Evolutionary conservation across 2,113 vertebrate genomes (phyloP).

Genomic region (Poeciliopsis occidentalis): DNA sequence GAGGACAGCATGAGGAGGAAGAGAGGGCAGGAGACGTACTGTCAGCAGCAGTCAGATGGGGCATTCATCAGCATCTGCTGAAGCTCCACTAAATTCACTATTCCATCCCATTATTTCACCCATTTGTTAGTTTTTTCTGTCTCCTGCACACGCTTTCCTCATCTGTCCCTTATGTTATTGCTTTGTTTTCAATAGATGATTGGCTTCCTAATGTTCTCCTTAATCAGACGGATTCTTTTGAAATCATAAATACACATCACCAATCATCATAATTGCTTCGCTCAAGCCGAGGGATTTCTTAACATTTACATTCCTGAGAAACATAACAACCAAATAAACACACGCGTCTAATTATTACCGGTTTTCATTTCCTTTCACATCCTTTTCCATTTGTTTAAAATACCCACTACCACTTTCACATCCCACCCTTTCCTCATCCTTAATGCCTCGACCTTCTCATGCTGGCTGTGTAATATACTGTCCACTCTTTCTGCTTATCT

Average conservation of each 20-base stretch:
- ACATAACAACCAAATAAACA: slow-evolving; percentile 15
- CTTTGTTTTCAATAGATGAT: slow-evolving; percentile 45
- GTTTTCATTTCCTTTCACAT: slow-evolving; percentile 3
- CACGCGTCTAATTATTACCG: not conserved
- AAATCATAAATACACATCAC: slow-evolving; percentile 39
- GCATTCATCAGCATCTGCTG: slow-evolving; percentile 24
- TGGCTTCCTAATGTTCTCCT: slow-evolving; percentile 39
- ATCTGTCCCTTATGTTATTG: slow-evolving; percentile 21
- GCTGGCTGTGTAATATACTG: slow-evolving; percentile 29
- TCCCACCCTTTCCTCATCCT: slow-evolving; percentile 29
- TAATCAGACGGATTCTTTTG: slow-evolving; percentile 32
- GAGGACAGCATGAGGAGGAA: slow-evolving; percentile 23
- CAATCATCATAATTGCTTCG: slow-evolving; percentile 15
- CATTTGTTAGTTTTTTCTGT: slow-evolving; percentile 14
- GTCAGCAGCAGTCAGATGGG: slow-evolving; percentile 39
- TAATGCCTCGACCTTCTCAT: slow-evolving; percentile 8
- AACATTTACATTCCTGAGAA: not conserved
- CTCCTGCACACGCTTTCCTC: slow-evolving; percentile 19
- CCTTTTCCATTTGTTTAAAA: slow-evolving; percentile 11
- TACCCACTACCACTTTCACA: slow-evolving; percentile 29
- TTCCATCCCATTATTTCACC: slow-evolving; percentile 27
- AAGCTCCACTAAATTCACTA: slow-evolving; percentile 21
- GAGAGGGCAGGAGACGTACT: slow-evolving; percentile 31
- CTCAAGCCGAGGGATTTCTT: not conserved
- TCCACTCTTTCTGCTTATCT: slow-evolving; percentile 24